Evolutionary conservation across 2,797 vertebrate genomes (phyloP), one percentile per base, ranked within the genome.

Genomic region (Rhinogobio ventralis): DNA sequence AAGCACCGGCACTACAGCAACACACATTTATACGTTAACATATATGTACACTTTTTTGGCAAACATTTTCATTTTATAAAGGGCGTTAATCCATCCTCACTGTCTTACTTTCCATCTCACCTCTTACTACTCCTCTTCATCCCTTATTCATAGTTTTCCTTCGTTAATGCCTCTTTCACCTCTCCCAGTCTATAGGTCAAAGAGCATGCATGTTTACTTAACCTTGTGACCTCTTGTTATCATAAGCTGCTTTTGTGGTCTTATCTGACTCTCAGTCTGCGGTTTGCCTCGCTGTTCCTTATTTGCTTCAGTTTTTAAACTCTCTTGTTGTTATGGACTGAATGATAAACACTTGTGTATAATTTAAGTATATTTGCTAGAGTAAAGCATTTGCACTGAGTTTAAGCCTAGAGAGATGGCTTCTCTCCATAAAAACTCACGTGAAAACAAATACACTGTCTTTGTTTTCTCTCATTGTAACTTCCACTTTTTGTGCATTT

Each of bases 91-190:
- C 33, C 57, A 15, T 39, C 10, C 23, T 53, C 57, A 73, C 30
- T 19, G 36, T 49, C 53, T 81, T 46, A 46, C 30, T 62, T 71
- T 73, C 45, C 33, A 81, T 75, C 60, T 74, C 39, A 33, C 23
- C 20, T 19, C 46, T 66, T 62, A 60, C 19, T 66, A 66, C 15
- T 55, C 23, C 33, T 68, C 49, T 74, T 79, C 46, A 67, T 80
- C 28, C 71, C 46, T 84, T 74, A 71, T 78, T 86, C 81, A 83
- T 49, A 36, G 49, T 68, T 25, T 66, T 80, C 49, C 77, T 55
- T 57, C 68, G 33, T 72, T 49, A 30, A 76, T 55, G 30, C 46
- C 62, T 68, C 30, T 53, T 53, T 85, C 84, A 45, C 72, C 51
- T 69, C 7, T 25, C 39, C 36, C 71, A 45, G 36, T 23, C 23